These are phyloP conservation scores for Amphipyra tragopoginis DNA, from an alignment of 2,888 invertebrate genomes.

Conservation along the genomic window DNA sequence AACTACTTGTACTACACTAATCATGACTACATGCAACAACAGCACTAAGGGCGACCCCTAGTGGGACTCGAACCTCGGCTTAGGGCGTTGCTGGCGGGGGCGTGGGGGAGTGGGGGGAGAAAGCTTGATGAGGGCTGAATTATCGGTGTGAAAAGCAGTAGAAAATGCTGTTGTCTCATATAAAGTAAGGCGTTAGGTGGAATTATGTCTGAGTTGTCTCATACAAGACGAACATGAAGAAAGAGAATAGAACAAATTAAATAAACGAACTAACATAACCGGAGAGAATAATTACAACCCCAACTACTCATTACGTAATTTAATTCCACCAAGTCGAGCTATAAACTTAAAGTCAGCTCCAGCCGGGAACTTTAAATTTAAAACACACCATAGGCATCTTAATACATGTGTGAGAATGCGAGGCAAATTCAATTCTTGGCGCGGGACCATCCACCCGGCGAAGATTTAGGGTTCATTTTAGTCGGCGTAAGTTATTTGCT, in stretches of 20 bases:
- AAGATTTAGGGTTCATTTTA: conserved; percentile 88
- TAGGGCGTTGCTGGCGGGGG: too few relatives aligned
- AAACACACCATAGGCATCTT: conserved; percentile 60
- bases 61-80: too few relatives aligned
- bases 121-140: too few relatives aligned
- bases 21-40: too few relatives aligned
- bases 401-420: conserved; percentile 67
- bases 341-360: conserved; percentile 47
- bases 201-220: neutral
- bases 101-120: too few relatives aligned
- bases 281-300: conserved; percentile 37
- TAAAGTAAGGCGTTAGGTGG: too few relatives aligned
- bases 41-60: too few relatives aligned
- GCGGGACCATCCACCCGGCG: conserved; percentile 75
- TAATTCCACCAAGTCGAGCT: conserved; percentile 44
- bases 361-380: conserved; percentile 53
- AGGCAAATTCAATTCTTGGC: conserved; percentile 86
- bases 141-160: too few relatives aligned
- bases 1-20: too few relatives aligned
- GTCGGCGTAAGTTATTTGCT: conserved; percentile 83
- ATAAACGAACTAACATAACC: conserved; percentile 18
- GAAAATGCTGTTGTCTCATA: too few relatives aligned
- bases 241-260: conserved; percentile 8
- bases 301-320: conserved; percentile 53
- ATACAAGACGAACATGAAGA: conserved; percentile 1